Evolutionary conservation across 2,888 invertebrate species (phyloP).

Genomic region (Drosophila anomalata): DNA sequence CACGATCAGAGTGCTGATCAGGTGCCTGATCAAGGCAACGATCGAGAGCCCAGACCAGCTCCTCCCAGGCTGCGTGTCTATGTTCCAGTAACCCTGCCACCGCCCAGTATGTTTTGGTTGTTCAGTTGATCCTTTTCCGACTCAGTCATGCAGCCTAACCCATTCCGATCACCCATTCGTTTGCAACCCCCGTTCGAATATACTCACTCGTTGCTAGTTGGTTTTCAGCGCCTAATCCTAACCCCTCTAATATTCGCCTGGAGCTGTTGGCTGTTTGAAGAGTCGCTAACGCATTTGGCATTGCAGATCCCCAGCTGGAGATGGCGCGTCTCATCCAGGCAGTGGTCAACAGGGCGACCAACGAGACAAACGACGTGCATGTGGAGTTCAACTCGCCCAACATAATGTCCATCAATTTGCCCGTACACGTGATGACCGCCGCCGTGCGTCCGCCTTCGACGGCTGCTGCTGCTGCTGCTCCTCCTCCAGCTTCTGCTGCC

Average conservation of each 20-base stretch:
- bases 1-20: constrained; percentile 19
- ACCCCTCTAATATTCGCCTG: constrained; percentile 1
- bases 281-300: constrained; percentile 4
- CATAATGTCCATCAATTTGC: constrained; percentile 81
- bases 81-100: constrained; percentile 63
- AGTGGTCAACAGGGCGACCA: constrained; percentile 81
- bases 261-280: too few species aligned
- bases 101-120: constrained; percentile 64
- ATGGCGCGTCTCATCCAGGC: constrained; percentile 83
- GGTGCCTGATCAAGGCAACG: constrained; percentile 11
- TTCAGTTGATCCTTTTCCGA: constrained; percentile 15
- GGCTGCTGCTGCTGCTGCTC: constrained; percentile 44
- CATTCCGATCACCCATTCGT: not conserved
- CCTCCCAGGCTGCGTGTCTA: constrained; percentile 70
- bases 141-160: constrained; percentile 20
- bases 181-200: constrained; percentile 19
- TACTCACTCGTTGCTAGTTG: constrained; percentile 5
- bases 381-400: constrained; percentile 83
- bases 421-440: constrained; percentile 84
- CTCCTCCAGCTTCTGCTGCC: constrained; percentile 54
- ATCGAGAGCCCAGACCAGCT: constrained; percentile 31
- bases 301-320: constrained; percentile 81
- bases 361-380: constrained; percentile 81
- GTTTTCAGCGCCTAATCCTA: constrained; percentile 20
- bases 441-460: constrained; percentile 85